phyloP scores from a whole-genome alignment of 2,113 vertebrate species.

The Podarcis cretensis region DNA sequence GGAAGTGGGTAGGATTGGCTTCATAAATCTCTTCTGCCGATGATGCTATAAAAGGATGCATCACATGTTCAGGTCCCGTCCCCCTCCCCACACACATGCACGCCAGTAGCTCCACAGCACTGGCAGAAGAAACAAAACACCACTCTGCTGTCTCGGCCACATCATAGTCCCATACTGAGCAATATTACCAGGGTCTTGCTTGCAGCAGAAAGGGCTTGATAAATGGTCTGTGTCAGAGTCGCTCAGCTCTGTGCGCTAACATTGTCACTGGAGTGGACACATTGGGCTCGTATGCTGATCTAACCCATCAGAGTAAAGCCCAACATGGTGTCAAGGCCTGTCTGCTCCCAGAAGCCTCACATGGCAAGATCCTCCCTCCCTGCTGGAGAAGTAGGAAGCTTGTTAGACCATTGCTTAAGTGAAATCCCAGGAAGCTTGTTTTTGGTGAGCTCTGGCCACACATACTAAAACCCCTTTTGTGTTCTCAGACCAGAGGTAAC shows the following conservation, averaged over 20 bases:
- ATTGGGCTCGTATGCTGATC: conserved; percentile 3
- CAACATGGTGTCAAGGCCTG: neutral
- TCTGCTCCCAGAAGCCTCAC: neutral
- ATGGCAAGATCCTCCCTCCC: neutral
- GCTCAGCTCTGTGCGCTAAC: conserved; percentile 5
- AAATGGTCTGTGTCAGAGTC: conserved; percentile 22
- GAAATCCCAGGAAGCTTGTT: neutral
- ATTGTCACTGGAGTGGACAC: conserved; percentile 1
- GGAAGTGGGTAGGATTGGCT: neutral
- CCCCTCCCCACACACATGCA: neutral
- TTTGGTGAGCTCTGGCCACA: neutral
- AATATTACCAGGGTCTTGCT: neutral
- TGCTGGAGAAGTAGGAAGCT: neutral
- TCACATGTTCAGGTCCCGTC: neutral
- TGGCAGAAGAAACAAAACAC: neutral
- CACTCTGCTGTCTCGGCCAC: neutral
- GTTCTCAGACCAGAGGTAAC: neutral
- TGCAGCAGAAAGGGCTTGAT: neutral
- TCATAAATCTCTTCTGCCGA: neutral
- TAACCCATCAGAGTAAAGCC: conserved; percentile 6
- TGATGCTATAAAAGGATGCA: neutral
- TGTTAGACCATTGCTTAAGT: neutral
- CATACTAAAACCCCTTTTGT: neutral
- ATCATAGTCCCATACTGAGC: neutral
- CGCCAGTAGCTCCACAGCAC: neutral